Conservation (phyloP, 2,113 vertebrate genomes). For the Empidonax alnorum region DNA sequence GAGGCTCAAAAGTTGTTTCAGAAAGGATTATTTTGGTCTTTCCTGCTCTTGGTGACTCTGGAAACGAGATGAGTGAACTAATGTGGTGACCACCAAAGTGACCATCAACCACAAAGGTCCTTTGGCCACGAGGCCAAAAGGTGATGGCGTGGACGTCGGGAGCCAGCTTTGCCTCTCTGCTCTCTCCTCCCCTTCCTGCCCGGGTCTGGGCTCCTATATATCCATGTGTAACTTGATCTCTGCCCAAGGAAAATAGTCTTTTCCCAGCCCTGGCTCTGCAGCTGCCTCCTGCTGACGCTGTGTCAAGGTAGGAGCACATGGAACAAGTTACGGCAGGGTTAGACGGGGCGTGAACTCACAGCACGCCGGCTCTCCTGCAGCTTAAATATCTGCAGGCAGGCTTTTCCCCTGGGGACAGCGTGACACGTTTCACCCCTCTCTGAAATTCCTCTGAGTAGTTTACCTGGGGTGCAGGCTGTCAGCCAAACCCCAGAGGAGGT, state of each 20-base stretch:
- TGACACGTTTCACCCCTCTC: neutral
- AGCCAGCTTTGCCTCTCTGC: neutral
- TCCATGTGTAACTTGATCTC: neutral
- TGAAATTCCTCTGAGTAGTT: neutral
- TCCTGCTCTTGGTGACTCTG: neutral
- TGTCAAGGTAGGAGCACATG: neutral
- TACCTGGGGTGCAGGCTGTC: neutral
- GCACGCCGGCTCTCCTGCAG: neutral
- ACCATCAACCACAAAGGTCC: neutral
- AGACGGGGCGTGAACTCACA: fast-evolving
- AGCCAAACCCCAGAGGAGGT: neutral
- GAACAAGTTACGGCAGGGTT: neutral
- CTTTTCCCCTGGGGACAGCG: neutral
- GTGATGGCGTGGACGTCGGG: fast-evolving
- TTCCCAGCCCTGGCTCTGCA: neutral
- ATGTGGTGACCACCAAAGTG: neutral
- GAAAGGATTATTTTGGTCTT: neutral
- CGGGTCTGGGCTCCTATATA: fast-evolving
- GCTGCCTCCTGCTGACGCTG: neutral
- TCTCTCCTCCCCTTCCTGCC: neutral
- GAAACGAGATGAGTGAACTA: neutral
- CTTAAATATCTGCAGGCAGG: neutral
- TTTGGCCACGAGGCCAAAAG: neutral
- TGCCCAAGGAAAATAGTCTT: neutral
- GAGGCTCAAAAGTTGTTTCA: neutral